Evolutionary conservation across 2,888 invertebrate species (phyloP).

Genomic region (Caenorhabditis imperialis): DNA sequence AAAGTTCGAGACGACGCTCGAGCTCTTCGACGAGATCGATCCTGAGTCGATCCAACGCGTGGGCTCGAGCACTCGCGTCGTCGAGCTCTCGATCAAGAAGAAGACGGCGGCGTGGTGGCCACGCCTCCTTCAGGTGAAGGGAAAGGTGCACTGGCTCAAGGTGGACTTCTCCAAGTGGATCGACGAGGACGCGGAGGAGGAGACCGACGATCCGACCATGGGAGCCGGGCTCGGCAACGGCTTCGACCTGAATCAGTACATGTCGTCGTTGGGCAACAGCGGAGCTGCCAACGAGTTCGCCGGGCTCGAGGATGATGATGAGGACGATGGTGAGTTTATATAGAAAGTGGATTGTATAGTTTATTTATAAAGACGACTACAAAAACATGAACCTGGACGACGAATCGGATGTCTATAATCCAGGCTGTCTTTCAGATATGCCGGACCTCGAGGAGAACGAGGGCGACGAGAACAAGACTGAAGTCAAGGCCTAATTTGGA

Average conservation of each 20-base stretch:
- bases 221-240: constrained; percentile 48
- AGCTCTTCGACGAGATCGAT: constrained; percentile 86
- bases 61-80: constrained; percentile 56
- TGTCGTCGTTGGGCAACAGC: constrained; percentile 56
- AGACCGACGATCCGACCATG: constrained; percentile 84
- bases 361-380: not conserved
- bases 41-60: constrained; percentile 41
- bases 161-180: constrained; percentile 98
- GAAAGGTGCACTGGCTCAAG: constrained; percentile 81
- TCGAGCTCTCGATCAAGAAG: constrained; percentile 74
- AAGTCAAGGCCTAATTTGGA: constrained; percentile 19
- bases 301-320: constrained; percentile 56
- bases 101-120: constrained; percentile 80
- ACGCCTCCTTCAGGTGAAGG: constrained; percentile 78
- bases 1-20: constrained; percentile 89
- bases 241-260: constrained; percentile 64
- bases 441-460: constrained; percentile 68
- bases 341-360: not conserved
- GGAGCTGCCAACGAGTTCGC: constrained; percentile 56
- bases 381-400: not conserved
- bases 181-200: constrained; percentile 89
- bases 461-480: constrained; percentile 48
- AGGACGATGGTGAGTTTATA: constrained; percentile 55
- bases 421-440: constrained; percentile 56
- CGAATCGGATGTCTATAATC: constrained; percentile 3